Percentiles rank a stretch among this genome's conserved stretches.
Conservation (phyloP, 2,888 invertebrate genomes). For the Sinohyriopsis cumingii region DNA sequence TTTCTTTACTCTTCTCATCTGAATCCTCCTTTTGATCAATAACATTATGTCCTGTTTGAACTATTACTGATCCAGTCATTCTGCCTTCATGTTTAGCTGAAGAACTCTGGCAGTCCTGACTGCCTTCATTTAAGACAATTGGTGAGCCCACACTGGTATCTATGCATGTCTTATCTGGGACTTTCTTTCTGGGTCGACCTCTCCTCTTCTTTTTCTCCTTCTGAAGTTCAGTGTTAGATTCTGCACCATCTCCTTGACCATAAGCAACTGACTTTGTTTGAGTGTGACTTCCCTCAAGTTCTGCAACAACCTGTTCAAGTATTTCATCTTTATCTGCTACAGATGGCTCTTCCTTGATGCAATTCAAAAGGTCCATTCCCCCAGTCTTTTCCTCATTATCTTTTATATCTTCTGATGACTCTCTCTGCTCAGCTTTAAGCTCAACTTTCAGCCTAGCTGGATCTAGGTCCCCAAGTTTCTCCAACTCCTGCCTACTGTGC, state of each 20-base stretch:
- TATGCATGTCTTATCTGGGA: no score
- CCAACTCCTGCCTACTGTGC: constrained; percentile 35
- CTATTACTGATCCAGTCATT: background rate
- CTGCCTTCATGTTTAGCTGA: background rate
- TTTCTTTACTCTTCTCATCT: background rate
- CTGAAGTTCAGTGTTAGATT: background rate
- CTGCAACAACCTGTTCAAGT: background rate
- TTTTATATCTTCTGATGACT: constrained; percentile 5
- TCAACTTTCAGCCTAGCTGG: constrained; percentile 21
- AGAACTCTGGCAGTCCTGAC: no score
- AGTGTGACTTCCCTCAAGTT: constrained; percentile 7
- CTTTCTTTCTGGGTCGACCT: background rate
- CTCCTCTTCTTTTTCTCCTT: constrained; percentile 1
- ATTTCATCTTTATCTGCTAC: constrained; percentile 7
- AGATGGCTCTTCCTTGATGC: constrained; percentile 16
- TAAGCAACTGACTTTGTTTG: constrained; percentile 1
- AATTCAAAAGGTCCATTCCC: background rate
- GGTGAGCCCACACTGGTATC: no score
- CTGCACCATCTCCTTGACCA: constrained; percentile 7
- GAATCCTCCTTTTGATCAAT: background rate
- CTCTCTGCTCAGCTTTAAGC: constrained; percentile 17
- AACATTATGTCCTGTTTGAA: no score
- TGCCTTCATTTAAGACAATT: no score
- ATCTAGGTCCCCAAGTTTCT: constrained; percentile 15
- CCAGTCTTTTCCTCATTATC: constrained; percentile 3